phyloP scores from a whole-genome alignment of 2,113 vertebrate genomes.

The Alosa alosa region DNA sequence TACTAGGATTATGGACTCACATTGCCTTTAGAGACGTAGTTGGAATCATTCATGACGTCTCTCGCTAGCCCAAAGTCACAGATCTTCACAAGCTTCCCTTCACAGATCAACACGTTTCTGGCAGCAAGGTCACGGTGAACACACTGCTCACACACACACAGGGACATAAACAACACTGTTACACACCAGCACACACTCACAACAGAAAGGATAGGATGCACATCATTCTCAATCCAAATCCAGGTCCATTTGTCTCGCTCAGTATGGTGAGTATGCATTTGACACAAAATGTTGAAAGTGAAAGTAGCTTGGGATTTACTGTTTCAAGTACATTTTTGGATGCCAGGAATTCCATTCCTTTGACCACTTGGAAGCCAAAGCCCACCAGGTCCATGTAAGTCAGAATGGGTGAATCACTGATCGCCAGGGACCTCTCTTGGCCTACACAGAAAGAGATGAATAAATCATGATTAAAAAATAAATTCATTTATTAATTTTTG shows the following conservation, averaged over 20 bases:
- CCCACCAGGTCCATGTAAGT: slow-evolving; percentile 91
- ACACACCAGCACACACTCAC: neutral
- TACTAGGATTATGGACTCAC: slow-evolving; percentile 70
- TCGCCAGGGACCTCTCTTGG: slow-evolving; percentile 63
- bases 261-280: neutral
- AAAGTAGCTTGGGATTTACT: neutral
- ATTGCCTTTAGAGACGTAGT: slow-evolving; percentile 98
- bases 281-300: neutral
- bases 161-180: neutral
- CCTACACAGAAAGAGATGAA: neutral
- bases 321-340: slow-evolving; percentile 84
- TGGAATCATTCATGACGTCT: slow-evolving; percentile 97
- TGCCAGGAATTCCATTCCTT: slow-evolving; percentile 97
- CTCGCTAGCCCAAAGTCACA: slow-evolving; percentile 96
- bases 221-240: too few species aligned
- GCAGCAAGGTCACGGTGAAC: slow-evolving; percentile 96
- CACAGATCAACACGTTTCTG: slow-evolving; percentile 94
- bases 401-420: slow-evolving; percentile 86
- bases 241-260: too few species aligned
- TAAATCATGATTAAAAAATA: neutral
- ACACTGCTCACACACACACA: slow-evolving; percentile 71
- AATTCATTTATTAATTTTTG: neutral
- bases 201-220: too few species aligned
- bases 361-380: slow-evolving; percentile 96
- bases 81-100: slow-evolving; percentile 97